Evolutionary conservation across 2,797 vertebrate species (phyloP), one percentile per base, ranked within the genome.

Genomic region (Lutjanus campechanus): DNA sequence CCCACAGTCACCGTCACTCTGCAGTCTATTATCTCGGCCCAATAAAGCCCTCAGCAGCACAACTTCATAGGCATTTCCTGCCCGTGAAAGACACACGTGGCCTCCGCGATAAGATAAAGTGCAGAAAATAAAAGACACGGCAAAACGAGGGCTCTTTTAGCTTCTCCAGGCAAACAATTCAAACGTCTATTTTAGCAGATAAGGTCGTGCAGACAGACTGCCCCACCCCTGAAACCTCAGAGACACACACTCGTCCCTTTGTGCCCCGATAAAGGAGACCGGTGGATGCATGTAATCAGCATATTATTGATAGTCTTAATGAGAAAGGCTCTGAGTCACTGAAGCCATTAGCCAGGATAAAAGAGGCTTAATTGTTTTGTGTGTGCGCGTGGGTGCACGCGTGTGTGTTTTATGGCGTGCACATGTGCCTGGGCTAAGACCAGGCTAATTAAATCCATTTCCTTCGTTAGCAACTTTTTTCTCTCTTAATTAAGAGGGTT

Each of bases 221-320:
- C 85, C 60, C 76, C 83, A 46, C 73, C 81, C 79, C 73, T 65
- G 73, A 65, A 83, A 82, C 88, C 86, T 77, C 64, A 4, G 82
- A 86, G 86, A 88, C 70, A 49, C 84, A 73, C 88, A 68, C 88
- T 85, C 47, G 77, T 91, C 88, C 90, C 88, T 85, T 91, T 91
- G 93, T 90, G 90, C 78, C 86, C 60, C n/a, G 85, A 90, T 91
- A 89, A 89, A 93, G 76, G 83, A 84, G 83, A 74, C 75, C 68
- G 67, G 73, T 84, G 90, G 89, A 92, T 84, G 90, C 88, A 80
- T 91, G 91, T 93, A 92, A 95, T 95, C 94, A 93, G 93, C 94
- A 85, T 91, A 93, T 95, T 96, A 95, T 95, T 95, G 95, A 95
- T 95, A 94, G 94, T 90, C 92, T 91, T 93, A 94, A 95, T 95